Evolutionary conservation across 2,888 invertebrate genomes (phyloP), one percentile per base, ranked within the genome.

Genomic region (Dorcus parallelipipedus): DNA sequence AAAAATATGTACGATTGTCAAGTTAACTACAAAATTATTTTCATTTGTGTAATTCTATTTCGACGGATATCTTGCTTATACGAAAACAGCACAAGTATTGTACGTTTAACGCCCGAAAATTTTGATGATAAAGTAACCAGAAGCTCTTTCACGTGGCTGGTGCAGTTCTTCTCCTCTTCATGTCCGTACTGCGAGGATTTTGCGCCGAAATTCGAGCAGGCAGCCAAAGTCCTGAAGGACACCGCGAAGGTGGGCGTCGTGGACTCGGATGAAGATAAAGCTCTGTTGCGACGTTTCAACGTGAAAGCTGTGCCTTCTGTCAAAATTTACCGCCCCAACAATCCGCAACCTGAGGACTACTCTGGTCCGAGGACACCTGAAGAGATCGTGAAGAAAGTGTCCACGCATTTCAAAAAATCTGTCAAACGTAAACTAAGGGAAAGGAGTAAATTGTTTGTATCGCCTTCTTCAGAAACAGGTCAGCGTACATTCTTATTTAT

Each of bases 101-200:
- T 60, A 38, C 56, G 53, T 14, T 38, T 66, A 33, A 66, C 63
- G 3, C 38, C 58, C 17, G 33, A 42, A 23, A 64, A 61, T 41
- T 66, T 66, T 45, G 59, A 65, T 45, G 49, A 38, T 38, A 20
- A 61, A 53, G 67, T 65, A 20, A 59, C 56, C 6, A 52, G 47
- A 17, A 52, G 67, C 43, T 42, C 48, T n/a, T 49, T 58, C n/a
- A 49, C 62, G 14, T 67, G 67, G 67, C 51, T 67, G 49, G 59
- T 67, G 10, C 61, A 67, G 42, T 67, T 67, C 52, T 67, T 63
- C 45, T 67, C 67, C 26, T 62, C 67, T 6, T 52, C 56, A 39
- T 67, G 67, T 52, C 60, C 61, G 5, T 65, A 65, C 50, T 67
- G 67, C 42, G 51, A 61, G 54, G 56, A 62, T 20, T 67, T 67